Evolutionary conservation across 2,113 vertebrate species (phyloP).

Genomic region (Phyllopteryx taeniolatus): DNA sequence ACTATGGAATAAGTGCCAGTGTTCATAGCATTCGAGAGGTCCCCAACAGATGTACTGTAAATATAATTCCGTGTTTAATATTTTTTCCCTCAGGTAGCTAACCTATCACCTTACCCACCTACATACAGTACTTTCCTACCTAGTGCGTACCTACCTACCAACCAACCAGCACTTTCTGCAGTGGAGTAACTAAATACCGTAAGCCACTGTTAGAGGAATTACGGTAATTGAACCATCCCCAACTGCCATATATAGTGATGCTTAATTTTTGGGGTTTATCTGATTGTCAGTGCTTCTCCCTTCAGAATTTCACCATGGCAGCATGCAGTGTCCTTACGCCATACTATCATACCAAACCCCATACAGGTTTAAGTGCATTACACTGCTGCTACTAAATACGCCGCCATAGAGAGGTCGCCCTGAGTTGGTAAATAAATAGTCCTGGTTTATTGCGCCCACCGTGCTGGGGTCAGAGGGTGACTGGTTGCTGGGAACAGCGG

Average conservation of each 20-base stretch:
- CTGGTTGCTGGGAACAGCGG: slow-evolving; percentile 21
- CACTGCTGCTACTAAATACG: slow-evolving; percentile 24
- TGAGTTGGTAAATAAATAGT: slow-evolving; percentile 35
- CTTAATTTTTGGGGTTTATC: not conserved
- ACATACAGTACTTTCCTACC: too few relatives aligned
- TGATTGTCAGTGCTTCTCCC: not conserved
- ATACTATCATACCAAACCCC: slow-evolving; percentile 11
- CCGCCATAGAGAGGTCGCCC: slow-evolving; percentile 22
- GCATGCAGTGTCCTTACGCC: not conserved
- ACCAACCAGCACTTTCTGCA: not conserved
- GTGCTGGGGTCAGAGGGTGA: slow-evolving; percentile 24
- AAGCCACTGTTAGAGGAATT: not conserved
- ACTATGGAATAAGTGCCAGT: too few relatives aligned
- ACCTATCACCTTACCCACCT: too few relatives aligned
- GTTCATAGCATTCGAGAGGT: too few relatives aligned
- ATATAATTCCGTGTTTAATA: too few relatives aligned
- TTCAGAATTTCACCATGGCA: not conserved
- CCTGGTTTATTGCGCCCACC: slow-evolving; percentile 16
- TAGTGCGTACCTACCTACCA: too few relatives aligned
- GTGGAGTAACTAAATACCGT: not conserved
- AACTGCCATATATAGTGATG: not conserved
- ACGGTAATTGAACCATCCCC: not conserved
- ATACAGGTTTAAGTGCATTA: slow-evolving; percentile 29
- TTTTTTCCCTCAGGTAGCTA: too few relatives aligned
- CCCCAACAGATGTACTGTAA: too few relatives aligned